Conservation (phyloP, 1,140 invertebrate species). For the Diabrotica undecimpunctata region DNA sequence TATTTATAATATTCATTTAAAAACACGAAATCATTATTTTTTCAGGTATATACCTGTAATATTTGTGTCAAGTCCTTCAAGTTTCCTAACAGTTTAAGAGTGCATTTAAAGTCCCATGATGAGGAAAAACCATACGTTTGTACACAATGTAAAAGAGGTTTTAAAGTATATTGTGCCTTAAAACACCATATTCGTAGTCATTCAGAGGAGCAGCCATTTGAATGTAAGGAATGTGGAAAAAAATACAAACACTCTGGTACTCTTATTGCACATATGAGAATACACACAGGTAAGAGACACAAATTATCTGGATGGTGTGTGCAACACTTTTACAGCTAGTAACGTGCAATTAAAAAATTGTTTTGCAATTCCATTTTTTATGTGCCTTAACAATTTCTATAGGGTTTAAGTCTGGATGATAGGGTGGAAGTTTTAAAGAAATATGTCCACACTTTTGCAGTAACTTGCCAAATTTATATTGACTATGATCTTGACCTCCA, state of each 20-base stretch:
- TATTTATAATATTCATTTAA: not conserved
- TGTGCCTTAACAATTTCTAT: not conserved
- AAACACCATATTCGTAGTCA: slow-evolving; percentile 71
- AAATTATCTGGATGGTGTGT: not conserved
- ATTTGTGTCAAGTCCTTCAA: slow-evolving; percentile 32
- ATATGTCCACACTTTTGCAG: too few species aligned
- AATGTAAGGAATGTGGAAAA: slow-evolving; percentile 56
- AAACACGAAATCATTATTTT: slow-evolving; percentile 7
- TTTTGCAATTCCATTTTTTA: not conserved
- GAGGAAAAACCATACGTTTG: slow-evolving; percentile 44
- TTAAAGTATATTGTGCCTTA: slow-evolving; percentile 47
- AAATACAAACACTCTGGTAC: slow-evolving; percentile 50
- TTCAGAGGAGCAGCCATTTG: slow-evolving; percentile 63
- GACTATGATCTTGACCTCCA: too few species aligned
- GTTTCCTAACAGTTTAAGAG: slow-evolving; percentile 27
- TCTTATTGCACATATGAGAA: slow-evolving; percentile 36
- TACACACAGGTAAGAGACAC: slow-evolving; percentile 39
- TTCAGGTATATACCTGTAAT: slow-evolving; percentile 31
- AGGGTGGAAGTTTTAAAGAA: too few species aligned
- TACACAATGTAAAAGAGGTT: slow-evolving; percentile 52
- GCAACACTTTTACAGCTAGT: not conserved
- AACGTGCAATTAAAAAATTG: not conserved
- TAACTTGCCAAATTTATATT: too few species aligned
- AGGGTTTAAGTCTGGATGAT: too few species aligned
- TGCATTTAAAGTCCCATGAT: slow-evolving; percentile 32